Evolutionary conservation across 1,140 invertebrate genomes (phyloP).

Genomic region (Megathymus violae): DNA sequence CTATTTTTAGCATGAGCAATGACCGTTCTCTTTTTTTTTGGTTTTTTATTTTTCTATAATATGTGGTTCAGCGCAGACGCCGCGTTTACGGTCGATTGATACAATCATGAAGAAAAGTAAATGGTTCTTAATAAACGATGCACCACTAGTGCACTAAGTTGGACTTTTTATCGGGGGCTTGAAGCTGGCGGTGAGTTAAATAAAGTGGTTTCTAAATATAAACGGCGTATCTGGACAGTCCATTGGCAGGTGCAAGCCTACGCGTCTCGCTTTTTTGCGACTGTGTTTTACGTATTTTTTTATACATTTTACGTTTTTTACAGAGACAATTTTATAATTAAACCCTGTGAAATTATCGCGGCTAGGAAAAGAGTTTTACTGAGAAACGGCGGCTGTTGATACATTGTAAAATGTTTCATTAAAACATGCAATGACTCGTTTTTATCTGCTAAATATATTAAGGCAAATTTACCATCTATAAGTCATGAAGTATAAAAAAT

Average conservation of each 20-base stretch:
- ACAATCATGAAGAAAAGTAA: conserved; percentile 74
- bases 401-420: conserved; percentile 22
- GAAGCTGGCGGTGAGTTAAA: conserved; percentile 75
- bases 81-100: conserved; percentile 58
- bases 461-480: conserved; percentile 7
- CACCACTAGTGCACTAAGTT: conserved; percentile 60
- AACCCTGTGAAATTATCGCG: conserved; percentile 61
- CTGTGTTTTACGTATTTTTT: conserved; percentile 48
- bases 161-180: conserved; percentile 74
- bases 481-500: too few relatives aligned
- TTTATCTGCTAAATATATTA: conserved; percentile 18
- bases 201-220: conserved; percentile 83
- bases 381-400: conserved; percentile 54
- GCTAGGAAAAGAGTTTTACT: conserved; percentile 42
- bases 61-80: conserved; percentile 35
- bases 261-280: conserved; percentile 61
- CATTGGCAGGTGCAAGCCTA: conserved; percentile 77
- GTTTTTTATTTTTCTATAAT: conserved; percentile 32
- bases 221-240: conserved; percentile 75
- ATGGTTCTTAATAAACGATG: conserved; percentile 69
- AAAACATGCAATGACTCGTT: background rate
- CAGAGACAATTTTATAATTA: conserved; percentile 77
- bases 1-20: conserved; percentile 37
- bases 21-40: conserved; percentile 25
- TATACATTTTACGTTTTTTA: conserved; percentile 61